Evolutionary conservation across 2,797 vertebrate genomes (phyloP).

Genomic region (Tapera naevia): DNA sequence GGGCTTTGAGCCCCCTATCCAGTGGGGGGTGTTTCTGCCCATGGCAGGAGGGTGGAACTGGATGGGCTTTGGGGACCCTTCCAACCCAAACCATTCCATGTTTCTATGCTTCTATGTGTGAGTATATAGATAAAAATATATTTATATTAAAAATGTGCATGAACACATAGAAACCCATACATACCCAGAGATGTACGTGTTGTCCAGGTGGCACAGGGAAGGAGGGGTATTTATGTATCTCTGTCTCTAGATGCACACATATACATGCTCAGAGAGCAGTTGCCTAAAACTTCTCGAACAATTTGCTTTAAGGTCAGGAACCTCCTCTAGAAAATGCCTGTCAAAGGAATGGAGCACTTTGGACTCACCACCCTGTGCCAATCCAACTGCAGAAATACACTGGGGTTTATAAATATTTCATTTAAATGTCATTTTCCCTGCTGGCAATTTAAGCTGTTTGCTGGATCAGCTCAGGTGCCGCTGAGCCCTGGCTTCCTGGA

Average conservation of each 20-base stretch:
- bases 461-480: background rate
- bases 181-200: background rate
- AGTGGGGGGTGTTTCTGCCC: no score
- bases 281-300: background rate
- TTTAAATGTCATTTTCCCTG: background rate
- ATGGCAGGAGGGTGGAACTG: no score
- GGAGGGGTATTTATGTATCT: background rate
- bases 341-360: background rate
- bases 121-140: background rate
- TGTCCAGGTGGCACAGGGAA: background rate
- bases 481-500: background rate
- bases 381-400: background rate
- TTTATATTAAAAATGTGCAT: background rate
- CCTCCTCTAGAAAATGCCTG: background rate
- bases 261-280: fast-evolving
- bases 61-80: no score
- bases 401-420: background rate
- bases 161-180: background rate
- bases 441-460: background rate
- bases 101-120: background rate
- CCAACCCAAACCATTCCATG: no score
- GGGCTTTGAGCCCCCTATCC: no score
- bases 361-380: background rate
- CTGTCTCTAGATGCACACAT: background rate
- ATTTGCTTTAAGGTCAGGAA: background rate